These are phyloP conservation scores for Drosophila mercatorum DNA, from an alignment of 2,888 invertebrate genomes.

Conservation along the genomic window DNA sequence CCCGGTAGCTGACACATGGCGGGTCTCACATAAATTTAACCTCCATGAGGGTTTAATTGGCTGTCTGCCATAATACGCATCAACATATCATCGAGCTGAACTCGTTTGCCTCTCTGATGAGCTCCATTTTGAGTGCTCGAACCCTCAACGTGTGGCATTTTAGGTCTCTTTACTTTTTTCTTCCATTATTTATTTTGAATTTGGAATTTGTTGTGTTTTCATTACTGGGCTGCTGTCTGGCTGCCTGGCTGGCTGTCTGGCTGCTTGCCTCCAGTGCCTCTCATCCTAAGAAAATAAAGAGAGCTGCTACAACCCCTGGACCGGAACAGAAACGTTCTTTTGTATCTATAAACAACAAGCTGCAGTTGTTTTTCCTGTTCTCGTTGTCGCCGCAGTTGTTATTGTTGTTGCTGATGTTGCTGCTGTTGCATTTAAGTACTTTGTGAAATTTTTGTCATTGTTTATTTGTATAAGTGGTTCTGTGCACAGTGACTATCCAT, in stretches of 20 bases:
- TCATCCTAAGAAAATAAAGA: slow-evolving; percentile 63
- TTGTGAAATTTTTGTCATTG: slow-evolving; percentile 77
- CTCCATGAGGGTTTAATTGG: slow-evolving; percentile 71
- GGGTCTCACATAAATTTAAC: slow-evolving; percentile 69
- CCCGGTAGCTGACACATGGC: slow-evolving; percentile 58
- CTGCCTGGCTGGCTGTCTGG: slow-evolving; percentile 28
- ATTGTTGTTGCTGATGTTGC: slow-evolving; percentile 41
- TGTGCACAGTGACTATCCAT: slow-evolving; percentile 31
- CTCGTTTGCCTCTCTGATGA: slow-evolving; percentile 52
- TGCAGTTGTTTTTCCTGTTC: slow-evolving; percentile 61
- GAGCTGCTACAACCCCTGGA: slow-evolving; percentile 55
- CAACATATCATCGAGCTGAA: slow-evolving; percentile 47
- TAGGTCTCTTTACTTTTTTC: slow-evolving; percentile 22
- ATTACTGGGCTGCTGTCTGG: slow-evolving; percentile 55
- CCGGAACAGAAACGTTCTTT: slow-evolving; percentile 45
- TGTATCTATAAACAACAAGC: slow-evolving; percentile 59
- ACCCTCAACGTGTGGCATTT: slow-evolving; percentile 58
- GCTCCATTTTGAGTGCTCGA: slow-evolving; percentile 43
- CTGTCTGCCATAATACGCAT: slow-evolving; percentile 65
- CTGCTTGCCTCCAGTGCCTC: slow-evolving; percentile 27
- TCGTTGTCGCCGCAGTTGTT: slow-evolving; percentile 16
- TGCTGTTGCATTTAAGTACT: slow-evolving; percentile 69
- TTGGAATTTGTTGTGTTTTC: slow-evolving; percentile 72
- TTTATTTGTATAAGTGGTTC: slow-evolving; percentile 71
- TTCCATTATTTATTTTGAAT: slow-evolving; percentile 71